Conservation (phyloP, 2,797 vertebrate genomes). For the Xenentodon cancila region DNA sequence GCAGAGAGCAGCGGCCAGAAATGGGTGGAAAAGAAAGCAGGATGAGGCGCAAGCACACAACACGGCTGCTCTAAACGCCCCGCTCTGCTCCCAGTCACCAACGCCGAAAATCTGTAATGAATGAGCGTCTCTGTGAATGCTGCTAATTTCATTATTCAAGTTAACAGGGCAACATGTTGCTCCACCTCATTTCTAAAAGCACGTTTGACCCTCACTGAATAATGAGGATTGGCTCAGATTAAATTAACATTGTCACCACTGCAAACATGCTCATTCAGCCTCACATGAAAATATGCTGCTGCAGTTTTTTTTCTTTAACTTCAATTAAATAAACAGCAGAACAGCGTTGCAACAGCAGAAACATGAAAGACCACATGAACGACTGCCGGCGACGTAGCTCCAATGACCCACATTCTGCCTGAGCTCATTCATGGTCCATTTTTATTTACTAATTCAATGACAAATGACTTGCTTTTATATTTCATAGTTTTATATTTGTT, state of each 20-base stretch:
- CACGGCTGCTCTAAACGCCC: slow-evolving; percentile 50
- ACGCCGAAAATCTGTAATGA: slow-evolving; percentile 35
- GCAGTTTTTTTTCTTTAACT: slow-evolving; percentile 3
- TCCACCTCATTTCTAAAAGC: slow-evolving; percentile 28
- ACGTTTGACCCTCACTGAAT: slow-evolving; percentile 18
- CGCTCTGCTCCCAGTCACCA: slow-evolving; percentile 34
- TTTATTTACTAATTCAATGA: slow-evolving; percentile 9
- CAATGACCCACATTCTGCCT: slow-evolving; percentile 45
- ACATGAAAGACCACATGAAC: slow-evolving; percentile 19
- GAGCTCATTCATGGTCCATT: neutral
- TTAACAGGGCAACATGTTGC: slow-evolving; percentile 57
- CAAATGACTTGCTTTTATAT: slow-evolving; percentile 1
- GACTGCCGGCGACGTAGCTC: slow-evolving; percentile 20
- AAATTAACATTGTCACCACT: slow-evolving; percentile 11
- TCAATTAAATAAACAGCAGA: slow-evolving; percentile 15
- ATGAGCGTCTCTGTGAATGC: slow-evolving; percentile 19
- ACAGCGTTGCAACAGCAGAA: slow-evolving; percentile 3
- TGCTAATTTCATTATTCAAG: slow-evolving; percentile 34
- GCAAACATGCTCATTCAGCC: neutral
- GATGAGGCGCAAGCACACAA: slow-evolving; percentile 71
- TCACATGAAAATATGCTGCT: slow-evolving; percentile 5
- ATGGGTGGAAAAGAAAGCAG: slow-evolving; percentile 76
- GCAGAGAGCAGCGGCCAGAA: slow-evolving; percentile 80
- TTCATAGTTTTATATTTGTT: no score
- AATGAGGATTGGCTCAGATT: slow-evolving; percentile 22